phyloP scores from a whole-genome alignment of 2,113 vertebrate species.

The Rafetus swinhoei region DNA sequence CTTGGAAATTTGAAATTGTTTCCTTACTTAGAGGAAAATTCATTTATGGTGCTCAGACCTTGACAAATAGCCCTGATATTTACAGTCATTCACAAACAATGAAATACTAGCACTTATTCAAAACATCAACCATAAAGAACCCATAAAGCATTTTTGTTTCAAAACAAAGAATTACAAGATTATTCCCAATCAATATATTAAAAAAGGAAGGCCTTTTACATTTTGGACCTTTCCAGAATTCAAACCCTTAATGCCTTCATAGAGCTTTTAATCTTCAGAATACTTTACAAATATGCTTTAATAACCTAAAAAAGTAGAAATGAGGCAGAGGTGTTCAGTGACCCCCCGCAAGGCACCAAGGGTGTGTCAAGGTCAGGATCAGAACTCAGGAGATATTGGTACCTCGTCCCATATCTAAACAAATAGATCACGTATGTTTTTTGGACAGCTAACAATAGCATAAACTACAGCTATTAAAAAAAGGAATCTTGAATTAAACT shows the following conservation, averaged over 20 bases:
- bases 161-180: slow-evolving; percentile 42
- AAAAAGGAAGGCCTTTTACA: neutral
- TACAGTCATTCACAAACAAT: slow-evolving; percentile 17
- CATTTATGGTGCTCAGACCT: neutral
- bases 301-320: neutral
- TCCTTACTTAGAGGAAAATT: neutral
- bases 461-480: slow-evolving; percentile 44
- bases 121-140: slow-evolving; percentile 26
- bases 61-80: slow-evolving; percentile 22
- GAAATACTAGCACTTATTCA: slow-evolving; percentile 24
- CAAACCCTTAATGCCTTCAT: neutral
- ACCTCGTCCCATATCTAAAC: neutral
- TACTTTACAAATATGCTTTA: neutral
- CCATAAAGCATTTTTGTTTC: neutral
- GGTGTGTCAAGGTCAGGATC: neutral
- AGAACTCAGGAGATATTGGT: neutral
- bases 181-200: slow-evolving; percentile 7
- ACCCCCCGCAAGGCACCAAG: neutral
- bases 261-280: neutral
- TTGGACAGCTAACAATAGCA: slow-evolving; percentile 35
- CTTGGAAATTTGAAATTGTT: neutral
- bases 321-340: neutral
- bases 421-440: neutral
- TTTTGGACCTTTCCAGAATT: slow-evolving; percentile 10
- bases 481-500: slow-evolving; percentile 35